Base-by-base conservation (phyloP, 2,888 invertebrate species). In the Plagodis pulveraria region DNA sequence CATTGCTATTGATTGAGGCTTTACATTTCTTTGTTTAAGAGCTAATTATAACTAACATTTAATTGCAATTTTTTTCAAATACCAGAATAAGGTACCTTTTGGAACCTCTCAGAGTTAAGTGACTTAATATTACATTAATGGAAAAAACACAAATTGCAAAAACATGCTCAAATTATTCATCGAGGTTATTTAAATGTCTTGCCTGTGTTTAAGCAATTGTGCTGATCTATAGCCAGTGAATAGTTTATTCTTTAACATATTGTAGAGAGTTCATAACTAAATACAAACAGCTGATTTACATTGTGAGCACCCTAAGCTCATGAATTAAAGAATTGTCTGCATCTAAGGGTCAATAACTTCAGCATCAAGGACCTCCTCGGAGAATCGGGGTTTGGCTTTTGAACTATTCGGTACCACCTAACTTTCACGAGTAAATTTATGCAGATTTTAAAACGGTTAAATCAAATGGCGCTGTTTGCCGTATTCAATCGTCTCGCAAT, bases 371-470 rank as follows among this genome's bases (percentile, higher is more conserved):
- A 61, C 63, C 38, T 41, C 38, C 40, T 40, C 40, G 10, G 10
- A 10, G 40, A 40, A 10, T 42, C 46, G 42, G 47, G 45, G 59
- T 43, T 43, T 46, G 47, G 50, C 50, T 46, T 36, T 43, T 57
- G 55, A 57, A 47, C 46, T 49, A 40, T 34, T 33, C 49, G 34
- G 10, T 61, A 61, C 56, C 57, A 41, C 49, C 44, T 56, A 54
- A 58, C 42, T 45, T 60, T 50, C 49, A 59, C 58, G 50, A 62
- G 67, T 58, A 68, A 74, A 74, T 67, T 62, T 71, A 77, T 74
- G 74, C 72, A 74, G 71, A 75, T 70, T 72, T 62, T 57, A 54
- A 73, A 76, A 75, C 72, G 74, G 72, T 77, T 56, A 76, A 79
- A 79, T 72, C 70, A 72, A 69, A 77, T 72, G 53, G 70, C 64